These are phyloP conservation scores for Romanogobio albipinnatus DNA, from an alignment of 2,113 vertebrate species.

Conservation along the genomic window DNA sequence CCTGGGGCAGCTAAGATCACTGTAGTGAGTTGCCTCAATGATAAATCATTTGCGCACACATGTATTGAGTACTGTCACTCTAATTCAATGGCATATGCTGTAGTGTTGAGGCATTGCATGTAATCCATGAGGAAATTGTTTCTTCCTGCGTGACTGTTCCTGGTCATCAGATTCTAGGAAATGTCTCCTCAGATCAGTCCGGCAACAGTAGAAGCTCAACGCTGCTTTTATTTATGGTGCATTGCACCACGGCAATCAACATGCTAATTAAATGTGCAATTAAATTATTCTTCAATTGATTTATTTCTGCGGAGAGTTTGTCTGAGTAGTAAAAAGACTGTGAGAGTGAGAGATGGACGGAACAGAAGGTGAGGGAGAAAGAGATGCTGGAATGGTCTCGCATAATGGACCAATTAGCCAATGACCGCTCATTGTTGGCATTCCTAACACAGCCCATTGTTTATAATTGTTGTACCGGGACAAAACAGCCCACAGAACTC, in stretches of 20 bases:
- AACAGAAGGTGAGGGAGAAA: conserved; percentile 28
- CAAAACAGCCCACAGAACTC: neutral
- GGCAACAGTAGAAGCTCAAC: conserved; percentile 38
- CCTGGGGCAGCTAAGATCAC: neutral
- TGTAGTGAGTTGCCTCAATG: neutral
- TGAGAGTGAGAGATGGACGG: conserved; percentile 56
- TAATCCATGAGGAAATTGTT: conserved; percentile 28
- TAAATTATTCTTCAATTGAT: conserved; percentile 71
- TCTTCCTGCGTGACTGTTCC: conserved; percentile 25
- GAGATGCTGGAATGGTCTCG: conserved; percentile 40
- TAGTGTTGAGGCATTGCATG: neutral
- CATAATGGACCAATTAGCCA: conserved; percentile 71
- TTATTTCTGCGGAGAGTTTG: conserved; percentile 45
- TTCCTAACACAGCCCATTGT: conserved; percentile 43
- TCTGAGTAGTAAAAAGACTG: neutral
- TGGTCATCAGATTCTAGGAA: conserved; percentile 26
- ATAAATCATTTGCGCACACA: neutral
- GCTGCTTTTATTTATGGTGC: conserved; percentile 53
- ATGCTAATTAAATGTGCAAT: conserved; percentile 71
- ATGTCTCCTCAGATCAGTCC: conserved; percentile 24
- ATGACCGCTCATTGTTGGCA: conserved; percentile 50
- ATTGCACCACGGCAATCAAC: conserved; percentile 62
- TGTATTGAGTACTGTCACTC: neutral
- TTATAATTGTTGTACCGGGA: conserved; percentile 4
- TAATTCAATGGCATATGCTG: neutral